phyloP scores from a whole-genome alignment of 2,888 invertebrate species.

The Noctua janthe region DNA sequence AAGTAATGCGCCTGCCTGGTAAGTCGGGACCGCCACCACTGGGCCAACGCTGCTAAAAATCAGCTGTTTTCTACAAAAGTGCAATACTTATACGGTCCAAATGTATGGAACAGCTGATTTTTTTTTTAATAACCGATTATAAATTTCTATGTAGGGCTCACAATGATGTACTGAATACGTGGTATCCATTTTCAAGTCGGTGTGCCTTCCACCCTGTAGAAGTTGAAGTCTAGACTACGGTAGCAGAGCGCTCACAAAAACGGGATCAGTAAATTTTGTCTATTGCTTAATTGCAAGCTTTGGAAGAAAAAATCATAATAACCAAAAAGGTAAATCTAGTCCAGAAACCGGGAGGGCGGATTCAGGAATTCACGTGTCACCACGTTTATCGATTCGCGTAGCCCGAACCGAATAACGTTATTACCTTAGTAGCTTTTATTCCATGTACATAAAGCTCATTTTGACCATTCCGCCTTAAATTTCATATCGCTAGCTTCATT shows the following conservation, averaged over 20 bases:
- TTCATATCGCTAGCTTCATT: not conserved
- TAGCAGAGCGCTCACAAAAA: not conserved
- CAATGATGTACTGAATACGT: too few relatives aligned
- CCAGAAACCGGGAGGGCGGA: not conserved
- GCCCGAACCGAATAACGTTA: not conserved
- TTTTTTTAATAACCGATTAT: too few relatives aligned
- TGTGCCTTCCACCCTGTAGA: too few relatives aligned
- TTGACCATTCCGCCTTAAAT: not conserved
- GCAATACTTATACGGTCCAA: too few relatives aligned
- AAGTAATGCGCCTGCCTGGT: accelerated
- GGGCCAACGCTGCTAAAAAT: too few relatives aligned
- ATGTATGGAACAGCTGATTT: too few relatives aligned
- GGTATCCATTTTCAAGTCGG: too few relatives aligned
- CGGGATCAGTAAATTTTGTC: not conserved
- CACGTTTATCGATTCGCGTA: not conserved
- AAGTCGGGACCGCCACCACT: accelerated
- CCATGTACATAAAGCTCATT: not conserved
- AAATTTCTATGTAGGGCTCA: too few relatives aligned
- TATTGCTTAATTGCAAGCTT: not conserved
- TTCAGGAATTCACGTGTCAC: not conserved
- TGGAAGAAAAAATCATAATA: not conserved
- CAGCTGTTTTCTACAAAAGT: too few relatives aligned
- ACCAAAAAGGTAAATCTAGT: not conserved
- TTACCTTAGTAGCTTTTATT: not conserved
- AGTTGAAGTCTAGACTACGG: not conserved